A percentile compares a stretch with the other conserved stretches of the same genome.
phyloP scores from a whole-genome alignment of 2,888 invertebrate genomes.

The Mesorhabditis spiculigera region DNA sequence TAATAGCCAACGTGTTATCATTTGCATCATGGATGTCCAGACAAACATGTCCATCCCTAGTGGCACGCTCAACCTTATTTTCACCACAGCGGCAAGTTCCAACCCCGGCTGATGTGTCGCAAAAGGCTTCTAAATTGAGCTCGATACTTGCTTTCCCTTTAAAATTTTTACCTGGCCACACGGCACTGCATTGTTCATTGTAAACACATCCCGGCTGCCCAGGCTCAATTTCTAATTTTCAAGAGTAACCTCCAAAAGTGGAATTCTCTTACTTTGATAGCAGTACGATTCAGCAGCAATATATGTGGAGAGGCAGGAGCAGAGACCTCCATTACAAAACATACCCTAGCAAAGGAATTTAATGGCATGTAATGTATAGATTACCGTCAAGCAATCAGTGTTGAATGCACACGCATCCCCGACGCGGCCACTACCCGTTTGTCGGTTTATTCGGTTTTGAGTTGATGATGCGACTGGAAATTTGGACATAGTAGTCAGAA shows the following conservation, averaged over 20 bases:
- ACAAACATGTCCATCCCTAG: constrained; percentile 46
- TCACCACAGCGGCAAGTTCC: constrained; percentile 48
- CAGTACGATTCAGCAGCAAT: constrained; percentile 45
- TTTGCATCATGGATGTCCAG: constrained; percentile 43
- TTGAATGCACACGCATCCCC: constrained; percentile 48
- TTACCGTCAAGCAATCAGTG: constrained; percentile 42
- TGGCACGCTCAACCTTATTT: constrained; percentile 42
- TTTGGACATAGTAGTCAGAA: too few species aligned
- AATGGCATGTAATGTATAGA: background rate
- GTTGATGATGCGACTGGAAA: background rate
- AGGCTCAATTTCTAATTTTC: constrained; percentile 41
- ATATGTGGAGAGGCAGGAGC: constrained; percentile 45
- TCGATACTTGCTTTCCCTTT: too few species aligned
- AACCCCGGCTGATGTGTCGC: constrained; percentile 42
- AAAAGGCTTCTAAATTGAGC: constrained; percentile 33
- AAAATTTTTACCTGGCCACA: constrained; percentile 30
- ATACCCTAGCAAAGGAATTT: constrained; percentile 28
- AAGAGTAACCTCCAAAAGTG: background rate
- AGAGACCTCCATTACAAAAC: constrained; percentile 48
- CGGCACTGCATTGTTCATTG: constrained; percentile 45
- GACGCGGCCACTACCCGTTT: constrained; percentile 43
- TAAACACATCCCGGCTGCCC: constrained; percentile 48
- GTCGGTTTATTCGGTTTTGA: constrained; percentile 18
- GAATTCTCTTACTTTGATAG: constrained; percentile 33
- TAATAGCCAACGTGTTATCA: constrained; percentile 44